Evolutionary conservation across 1,140 invertebrate genomes (phyloP), one percentile per base, ranked within the genome.

Genomic region (Metaphire vulgaris): DNA sequence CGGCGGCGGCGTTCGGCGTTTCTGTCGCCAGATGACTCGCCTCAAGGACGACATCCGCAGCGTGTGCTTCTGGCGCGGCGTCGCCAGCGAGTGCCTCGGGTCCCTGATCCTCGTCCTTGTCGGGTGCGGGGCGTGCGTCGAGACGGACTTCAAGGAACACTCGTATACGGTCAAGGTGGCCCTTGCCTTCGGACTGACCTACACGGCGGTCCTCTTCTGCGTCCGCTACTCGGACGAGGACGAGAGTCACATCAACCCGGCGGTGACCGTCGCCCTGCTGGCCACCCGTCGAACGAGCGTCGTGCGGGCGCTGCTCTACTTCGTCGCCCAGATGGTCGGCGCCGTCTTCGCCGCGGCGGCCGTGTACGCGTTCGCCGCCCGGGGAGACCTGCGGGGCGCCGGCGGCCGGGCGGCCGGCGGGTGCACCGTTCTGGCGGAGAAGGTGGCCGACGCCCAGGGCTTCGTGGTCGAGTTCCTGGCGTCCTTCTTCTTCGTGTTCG

Each of bases 31-130:
- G 32, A 73, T 73, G 72, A 73, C 72, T 1, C 72, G 72, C 6
- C 72, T 73, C 33, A 14, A 29, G 14, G 85, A 86, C 74, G 74
- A 86, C 26, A 80, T 80, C 71, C 77, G 80, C 33, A 80, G 81
- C 73, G 88, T 88, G 79, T 88, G 89, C 80, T 89, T 94, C 79
- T 91, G 92, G 90, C 88, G 91, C 80, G 90, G 90, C 83, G 83
- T 95, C 79, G 83, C 92, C 16, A 93, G 92, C 0, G 94, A 96
- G 85, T 89, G 93, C 79, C 79, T 94, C 32, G 94, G 94, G n/a
- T 95, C 93, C 21, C 90, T 92, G 79, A 86, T 95, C 33, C 89
- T 96, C 75, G 91, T 94, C 0, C 87, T 92, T 69, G 89, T 96
- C 77, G 93, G 93, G 41, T 92, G 92, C 79, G 92, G 91, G 0